These are phyloP conservation scores for Toxonevra muliebris DNA, from an alignment of 2,888 invertebrate genomes.

Conservation along the genomic window DNA sequence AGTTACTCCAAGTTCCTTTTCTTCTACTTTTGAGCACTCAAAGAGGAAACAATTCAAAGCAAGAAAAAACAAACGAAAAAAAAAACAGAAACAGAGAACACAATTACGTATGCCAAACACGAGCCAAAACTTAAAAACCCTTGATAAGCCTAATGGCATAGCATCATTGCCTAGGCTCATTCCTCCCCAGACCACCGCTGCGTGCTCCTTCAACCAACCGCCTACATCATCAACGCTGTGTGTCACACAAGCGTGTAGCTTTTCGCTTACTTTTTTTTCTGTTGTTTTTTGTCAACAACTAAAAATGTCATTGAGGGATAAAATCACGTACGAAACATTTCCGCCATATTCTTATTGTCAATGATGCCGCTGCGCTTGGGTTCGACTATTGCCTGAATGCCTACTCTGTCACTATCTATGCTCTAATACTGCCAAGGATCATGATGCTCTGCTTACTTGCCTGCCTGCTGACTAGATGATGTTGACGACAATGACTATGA, in stretches of 20 bases:
- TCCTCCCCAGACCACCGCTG: not conserved
- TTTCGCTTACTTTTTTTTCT: too few relatives aligned
- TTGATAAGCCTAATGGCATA: conserved; percentile 36
- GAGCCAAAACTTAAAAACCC: conserved; percentile 34
- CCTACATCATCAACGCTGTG: conserved; percentile 17
- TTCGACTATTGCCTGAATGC: conserved; percentile 3
- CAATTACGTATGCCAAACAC: conserved; percentile 36
- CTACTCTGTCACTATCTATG: conserved; percentile 6
- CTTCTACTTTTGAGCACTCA: too few relatives aligned
- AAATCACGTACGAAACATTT: conserved; percentile 62
- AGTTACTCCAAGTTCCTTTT: too few relatives aligned
- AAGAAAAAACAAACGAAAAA: too few relatives aligned
- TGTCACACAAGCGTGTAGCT: conserved; percentile 13
- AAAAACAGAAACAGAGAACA: too few relatives aligned
- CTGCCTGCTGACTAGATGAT: conserved; percentile 12
- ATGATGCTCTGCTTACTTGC: conserved; percentile 17
- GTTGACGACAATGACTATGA: conserved; percentile 11
- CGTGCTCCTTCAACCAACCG: not conserved
- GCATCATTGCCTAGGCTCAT: too few relatives aligned
- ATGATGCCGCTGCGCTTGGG: conserved; percentile 31
- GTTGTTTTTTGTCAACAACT: conserved; percentile 34
- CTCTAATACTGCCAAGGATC: conserved; percentile 11
- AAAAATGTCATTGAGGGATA: conserved; percentile 53
- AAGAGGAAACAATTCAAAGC: not conserved
- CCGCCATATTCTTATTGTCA: conserved; percentile 45